Base-by-base conservation (phyloP, 2,888 invertebrate species). In the Drosophila sordidula region DNA sequence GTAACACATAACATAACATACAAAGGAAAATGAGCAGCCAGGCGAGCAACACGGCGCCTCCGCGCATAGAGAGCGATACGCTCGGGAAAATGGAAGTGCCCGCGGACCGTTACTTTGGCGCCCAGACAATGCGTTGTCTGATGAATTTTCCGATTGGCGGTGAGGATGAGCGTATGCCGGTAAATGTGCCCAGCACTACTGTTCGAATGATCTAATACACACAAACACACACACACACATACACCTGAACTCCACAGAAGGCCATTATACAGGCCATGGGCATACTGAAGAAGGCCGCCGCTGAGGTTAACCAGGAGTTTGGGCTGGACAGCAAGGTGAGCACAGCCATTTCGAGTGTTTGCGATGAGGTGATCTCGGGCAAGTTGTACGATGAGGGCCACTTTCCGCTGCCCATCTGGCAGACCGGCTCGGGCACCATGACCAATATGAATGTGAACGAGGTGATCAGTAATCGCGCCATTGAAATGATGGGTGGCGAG, bases 401-500 rank as follows among this genome's bases (percentile, higher is more conserved):
- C 92, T 99, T 99, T 91, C 99, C 99, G 0, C 93, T 99, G 34
- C 98, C 98, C 70, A 97, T 99, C 89, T 99, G 99, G 99, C 99
- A 99, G 93, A 99, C 99, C 0, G 99, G 99, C 3, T 98, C 98
- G 26, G 99, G 99, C 9, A 99, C 99, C 0, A 99, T 99, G 93
- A 96, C 96, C 50, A 99, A 99, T 93, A 99, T 99, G 99, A 99
- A 99, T 93, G 96, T 97, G 1, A 99, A 99, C 91, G 99, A 99
- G 94, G 96, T 89, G 74, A 75, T 98, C 55, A 94, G 97, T 29
- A 98, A 98, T 93, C 94, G 97, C 39, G 98, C 98, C 0, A 98
- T 97, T 87, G 96, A 98, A 92, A 92, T 97, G 25, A 86, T 97
- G 38, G 97, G 97, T 1, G 99, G 99, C 0, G 93, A 95, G 79